A percentile compares a stretch with the other conserved stretches of the same genome.
These are phyloP conservation scores for Zelostemma sp. DNA, from an alignment of 1,140 invertebrate genomes.

Conservation along the genomic window DNA sequence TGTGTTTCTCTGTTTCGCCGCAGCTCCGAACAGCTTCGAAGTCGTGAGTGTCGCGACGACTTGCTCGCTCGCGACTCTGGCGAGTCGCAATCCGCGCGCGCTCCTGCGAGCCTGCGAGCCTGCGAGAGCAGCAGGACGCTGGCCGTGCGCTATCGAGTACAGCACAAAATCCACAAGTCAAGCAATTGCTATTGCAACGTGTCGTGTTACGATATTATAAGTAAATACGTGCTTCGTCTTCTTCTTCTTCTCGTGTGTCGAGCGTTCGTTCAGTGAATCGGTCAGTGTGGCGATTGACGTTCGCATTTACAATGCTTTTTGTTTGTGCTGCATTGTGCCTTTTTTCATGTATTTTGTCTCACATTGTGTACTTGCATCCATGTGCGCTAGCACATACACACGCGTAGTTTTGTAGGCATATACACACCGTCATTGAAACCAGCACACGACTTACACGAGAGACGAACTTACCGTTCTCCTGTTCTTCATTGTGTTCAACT, in stretches of 20 bases:
- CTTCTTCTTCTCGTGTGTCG: not conserved
- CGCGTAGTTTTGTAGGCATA: too few relatives aligned
- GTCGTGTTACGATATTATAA: too few relatives aligned
- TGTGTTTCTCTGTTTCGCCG: constrained; percentile 37
- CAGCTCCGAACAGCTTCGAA: constrained; percentile 9
- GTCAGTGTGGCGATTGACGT: constrained; percentile 6
- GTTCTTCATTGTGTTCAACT: too few relatives aligned
- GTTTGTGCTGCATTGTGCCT: not conserved
- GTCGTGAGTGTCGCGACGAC: too few relatives aligned
- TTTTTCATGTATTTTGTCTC: not conserved
- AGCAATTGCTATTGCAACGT: too few relatives aligned
- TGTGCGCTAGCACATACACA: too few relatives aligned
- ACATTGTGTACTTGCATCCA: not conserved
- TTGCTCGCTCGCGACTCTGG: too few relatives aligned
- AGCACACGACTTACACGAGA: too few relatives aligned
- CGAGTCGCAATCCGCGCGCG: constrained; percentile 43
- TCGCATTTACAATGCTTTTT: not conserved
- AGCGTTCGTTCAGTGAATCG: not conserved
- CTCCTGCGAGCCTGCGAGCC: constrained; percentile 36
- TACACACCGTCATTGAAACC: too few relatives aligned
- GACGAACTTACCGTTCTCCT: too few relatives aligned
- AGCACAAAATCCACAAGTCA: not conserved
- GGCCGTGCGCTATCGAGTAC: not conserved
- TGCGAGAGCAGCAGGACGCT: constrained; percentile 2
- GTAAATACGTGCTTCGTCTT: not conserved